Base-by-base conservation (phyloP, 2,113 vertebrate genomes). In the Sylvilagus bachmani region DNA sequence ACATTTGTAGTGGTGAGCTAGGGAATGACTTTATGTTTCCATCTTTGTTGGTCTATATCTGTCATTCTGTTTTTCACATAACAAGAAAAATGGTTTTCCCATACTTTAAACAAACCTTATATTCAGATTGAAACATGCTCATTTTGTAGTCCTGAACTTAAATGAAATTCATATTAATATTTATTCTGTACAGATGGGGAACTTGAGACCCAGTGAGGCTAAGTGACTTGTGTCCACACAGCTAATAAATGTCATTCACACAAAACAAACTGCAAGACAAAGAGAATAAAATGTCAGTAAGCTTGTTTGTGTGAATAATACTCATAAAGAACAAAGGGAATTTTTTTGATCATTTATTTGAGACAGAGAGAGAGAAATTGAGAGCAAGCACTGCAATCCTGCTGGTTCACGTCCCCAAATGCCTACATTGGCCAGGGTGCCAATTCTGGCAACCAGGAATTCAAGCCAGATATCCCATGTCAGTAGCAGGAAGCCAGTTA, bases 191-290 rank as follows among this genome's bases (percentile, higher is more conserved):
- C 14, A 91, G 70, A 70, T 89, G 49, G 95, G 79, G 49, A 94
- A 73, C 82, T 74, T 91, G 84, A 95, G 64, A 91, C 64, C 74
- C 62, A 81, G n/a, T 74, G 51, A 91, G 38, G 58, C 89, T 96
- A 95, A 93, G 66, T 79, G 51, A 82, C 80, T 94, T 91, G 33
- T n/a, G 67, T 10, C 81, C 67, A 78, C 19, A 77, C 0, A 91
- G 84, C n/a, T 89, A 89, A 89, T 94, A 93, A 94, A 85, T 86
- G 77, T 83, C 64, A 94, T 80, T n/a, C 91, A 95, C 88, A 78
- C 69, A 92, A 86, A 93, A 70, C 64, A 86, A 86, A 86, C 36
- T 69, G 44, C 0, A 71, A 82, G 75, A 86, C 64, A 78, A 88
- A 81, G 89, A 58, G 51, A 90, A 13, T 17, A 83, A 92, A 86